Evolutionary conservation across 1,140 invertebrate genomes (phyloP), one percentile per base, ranked within the genome.

Genomic region (Pseudomyrmex pallidus): DNA sequence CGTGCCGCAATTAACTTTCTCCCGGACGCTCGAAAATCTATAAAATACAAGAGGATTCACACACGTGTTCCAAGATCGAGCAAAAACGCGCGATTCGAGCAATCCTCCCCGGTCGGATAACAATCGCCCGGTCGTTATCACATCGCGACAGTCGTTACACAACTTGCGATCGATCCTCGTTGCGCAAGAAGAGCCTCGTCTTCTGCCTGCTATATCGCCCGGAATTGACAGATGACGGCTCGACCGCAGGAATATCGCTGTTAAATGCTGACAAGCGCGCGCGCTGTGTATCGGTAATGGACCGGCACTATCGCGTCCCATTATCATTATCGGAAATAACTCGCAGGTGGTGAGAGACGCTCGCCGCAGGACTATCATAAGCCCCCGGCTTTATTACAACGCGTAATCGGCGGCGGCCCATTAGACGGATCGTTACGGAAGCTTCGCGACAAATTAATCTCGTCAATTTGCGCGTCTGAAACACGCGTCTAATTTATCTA

Each of bases 281-380:
- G 48, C 17, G 44, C 57, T 70, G 57, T 17, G 13, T 48, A 56
- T 56, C 74, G 74, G 1, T 57, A 56, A 78, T 78, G 74, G 52
- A 48, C 35, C 64, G 64, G 44, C 20, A 17, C 54, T 78, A 78
- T 78, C 74, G 52, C 13, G 17, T 35, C 15, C 9, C 13, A 68
- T 67, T 67, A 77, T 77, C 74, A 56, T 77, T 54, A 68, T 67
- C 68, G n/a, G 12, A n/a, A 20, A 82, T 78, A 73, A 84, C 84
- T 83, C 25, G 64, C 74, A 87, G 48, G 17, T 52, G 62, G 52
- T 85, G 78, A 73, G 22, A 77, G 73, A 74, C 57, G 64, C 13
- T 48, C 12, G 46, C 54, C 20, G 54, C 25, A 13, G 82, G 22
- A 12, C 44, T 62, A 20, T 57, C 77, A 83, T 68, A 83, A 54